These are phyloP conservation scores for Orthonyx spaldingii DNA, from an alignment of 2,113 vertebrate genomes.

Conservation along the genomic window DNA sequence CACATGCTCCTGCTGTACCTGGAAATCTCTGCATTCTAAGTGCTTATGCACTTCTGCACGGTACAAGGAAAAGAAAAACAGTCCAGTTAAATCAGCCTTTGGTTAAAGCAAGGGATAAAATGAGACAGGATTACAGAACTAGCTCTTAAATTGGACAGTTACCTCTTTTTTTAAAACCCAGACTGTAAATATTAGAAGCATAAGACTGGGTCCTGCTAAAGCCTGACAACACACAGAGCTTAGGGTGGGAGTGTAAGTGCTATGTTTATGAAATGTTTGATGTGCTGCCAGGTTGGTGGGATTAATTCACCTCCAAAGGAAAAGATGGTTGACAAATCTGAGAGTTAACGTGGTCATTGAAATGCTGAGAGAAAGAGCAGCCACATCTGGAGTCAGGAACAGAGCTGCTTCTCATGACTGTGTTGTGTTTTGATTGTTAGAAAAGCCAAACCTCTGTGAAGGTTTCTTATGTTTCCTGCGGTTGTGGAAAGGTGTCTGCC, in stretches of 20 bases:
- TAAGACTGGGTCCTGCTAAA: neutral
- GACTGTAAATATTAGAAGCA: neutral
- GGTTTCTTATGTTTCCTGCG: neutral
- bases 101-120: neutral
- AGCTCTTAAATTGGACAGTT: neutral
- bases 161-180: neutral
- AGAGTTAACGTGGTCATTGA: neutral
- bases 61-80: neutral
- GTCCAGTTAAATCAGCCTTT: neutral
- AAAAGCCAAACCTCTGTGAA: neutral
- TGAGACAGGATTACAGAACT: neutral
- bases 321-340: neutral
- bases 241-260: neutral
- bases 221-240: neutral
- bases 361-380: neutral
- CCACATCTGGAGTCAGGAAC: neutral
- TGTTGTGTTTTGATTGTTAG: neutral
- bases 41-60: neutral
- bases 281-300: neutral
- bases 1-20: neutral
- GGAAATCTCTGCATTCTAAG: neutral
- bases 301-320: neutral
- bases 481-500: neutral
- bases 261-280: neutral
- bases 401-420: neutral